phyloP scores from a whole-genome alignment of 2,888 invertebrate genomes.

The Pyrrhosoma nymphula region DNA sequence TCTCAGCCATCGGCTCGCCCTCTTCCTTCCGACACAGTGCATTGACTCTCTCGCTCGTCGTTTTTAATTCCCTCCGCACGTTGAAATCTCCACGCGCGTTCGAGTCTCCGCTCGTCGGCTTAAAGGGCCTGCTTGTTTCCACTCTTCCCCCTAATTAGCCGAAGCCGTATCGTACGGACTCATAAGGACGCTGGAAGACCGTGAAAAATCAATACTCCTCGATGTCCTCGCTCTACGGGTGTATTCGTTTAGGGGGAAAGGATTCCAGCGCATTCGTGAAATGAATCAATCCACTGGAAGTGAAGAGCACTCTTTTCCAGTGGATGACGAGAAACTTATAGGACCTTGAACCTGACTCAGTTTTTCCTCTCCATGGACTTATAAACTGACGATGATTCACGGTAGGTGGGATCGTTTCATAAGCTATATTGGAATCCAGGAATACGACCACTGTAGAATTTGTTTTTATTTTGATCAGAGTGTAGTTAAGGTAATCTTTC shows the following conservation, averaged over 20 bases:
- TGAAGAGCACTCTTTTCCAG: neutral
- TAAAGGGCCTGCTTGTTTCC: neutral
- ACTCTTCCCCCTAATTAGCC: constrained; percentile 30
- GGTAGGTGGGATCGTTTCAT: neutral
- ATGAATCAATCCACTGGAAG: neutral
- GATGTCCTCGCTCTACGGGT: constrained; percentile 17
- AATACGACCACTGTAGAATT: too few relatives aligned
- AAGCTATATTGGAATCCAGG: neutral
- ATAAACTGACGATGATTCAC: neutral
- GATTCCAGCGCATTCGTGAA: neutral
- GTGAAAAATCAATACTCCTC: constrained; percentile 59
- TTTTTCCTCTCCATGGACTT: neutral
- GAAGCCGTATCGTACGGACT: constrained; percentile 40
- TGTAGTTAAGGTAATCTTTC: too few relatives aligned
- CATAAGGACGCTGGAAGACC: neutral
- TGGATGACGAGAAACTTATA: neutral
- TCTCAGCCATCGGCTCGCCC: neutral
- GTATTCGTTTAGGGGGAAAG: neutral
- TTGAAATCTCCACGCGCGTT: neutral
- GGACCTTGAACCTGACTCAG: neutral
- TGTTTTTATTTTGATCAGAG: too few relatives aligned
- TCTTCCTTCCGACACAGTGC: constrained; percentile 17
- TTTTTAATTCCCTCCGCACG: neutral
- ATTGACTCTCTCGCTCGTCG: constrained; percentile 42
- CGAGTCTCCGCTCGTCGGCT: neutral